Base-by-base conservation (phyloP, 2,888 invertebrate genomes). In the Pyrrhia umbra region DNA sequence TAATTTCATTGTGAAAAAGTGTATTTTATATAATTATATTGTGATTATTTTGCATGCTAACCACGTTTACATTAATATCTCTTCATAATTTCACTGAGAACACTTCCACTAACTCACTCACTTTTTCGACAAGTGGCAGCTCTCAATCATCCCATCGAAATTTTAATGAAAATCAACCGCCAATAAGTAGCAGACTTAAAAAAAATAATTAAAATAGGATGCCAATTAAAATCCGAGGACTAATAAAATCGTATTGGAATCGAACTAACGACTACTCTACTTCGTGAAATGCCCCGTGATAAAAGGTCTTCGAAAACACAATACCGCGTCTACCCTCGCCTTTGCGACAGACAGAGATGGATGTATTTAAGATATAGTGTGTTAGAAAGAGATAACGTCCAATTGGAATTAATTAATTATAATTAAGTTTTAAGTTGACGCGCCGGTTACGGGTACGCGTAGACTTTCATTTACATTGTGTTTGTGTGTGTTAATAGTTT, bases 341-440 rank as follows among this genome's bases (percentile, higher is more conserved):
- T 84, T 82, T 80, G 77, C 82, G 88, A 79, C 77, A 81, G 90
- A 93, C 76, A 77, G 88, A 82, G 93, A 94, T 73, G 78, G 84
- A 68, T 68, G 87, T 90, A 95, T 88, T 89, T 90, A 95, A 95
- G 95, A 95, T 91, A 80, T 73, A 65, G 61, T 79, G 66, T 62
- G 92, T 73, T 85, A 75, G 93, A 94, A 85, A 88, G 89, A 89
- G 93, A 95, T 84, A 85, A 87, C 85, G 86, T 88, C 89, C 96
- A 96, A 96, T 96, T 96, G 96, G 96, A 96, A 96, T 96, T 96
- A 96, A 96, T 97, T 97, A 97, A 97, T 97, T 97, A 96, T 97
- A 97, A 97, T 97, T 96, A 96, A 97, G 97, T 97, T 97, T 95
- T 97, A 96, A 96, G 97, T 96, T 96, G 96, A 96, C 96, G 96